Evolutionary conservation across 2,113 vertebrate species (phyloP), one percentile per base, ranked within the genome.

Genomic region (Phaethon lepturus): DNA sequence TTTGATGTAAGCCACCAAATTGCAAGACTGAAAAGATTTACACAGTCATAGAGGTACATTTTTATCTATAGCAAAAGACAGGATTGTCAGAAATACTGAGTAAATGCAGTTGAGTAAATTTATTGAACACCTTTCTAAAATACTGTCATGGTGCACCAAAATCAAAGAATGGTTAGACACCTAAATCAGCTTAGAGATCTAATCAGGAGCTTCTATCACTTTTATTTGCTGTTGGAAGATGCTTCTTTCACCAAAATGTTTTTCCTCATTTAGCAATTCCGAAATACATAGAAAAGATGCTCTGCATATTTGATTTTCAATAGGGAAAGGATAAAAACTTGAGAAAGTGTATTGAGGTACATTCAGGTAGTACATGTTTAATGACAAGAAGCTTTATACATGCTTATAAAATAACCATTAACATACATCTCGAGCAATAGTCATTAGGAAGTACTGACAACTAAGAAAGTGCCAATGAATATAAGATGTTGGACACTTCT

Each of bases 1-100:
- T 95, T 95, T 93, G 73, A 89, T 94, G 52, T 92, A 33, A 90
- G 45, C 25, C 42, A 94, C 60, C n/a, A 94, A 90, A 85, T 1
- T 87, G 16, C 47, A 82, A 87, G 56, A 81, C 52, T 75, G 81
- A 78, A 93, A 91, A 88, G 7, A 15, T 40, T 94, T 74, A 40
- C 7, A 18, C 7, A 42, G 35, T 63, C 64, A 83, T 6, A 85
- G 44, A 85, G 28, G 40, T 56, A 67, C 17, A 4, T 88, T 92
- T 66, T 19, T 79, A 56, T 52, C 35, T 58, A 53, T 62, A 69
- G 58, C 14, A 72, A 76, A 92, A 88, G 44, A 64, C 8, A 20
- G 10, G 5, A 67, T 68, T 87, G 31, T 75, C 73, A 87, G 69
- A 75, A 90, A 74, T 81, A 59, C 12, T 38, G 44, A 78, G 52